Conservation (phyloP, 2,888 invertebrate species). For the Aspidiotus rigidus region DNA sequence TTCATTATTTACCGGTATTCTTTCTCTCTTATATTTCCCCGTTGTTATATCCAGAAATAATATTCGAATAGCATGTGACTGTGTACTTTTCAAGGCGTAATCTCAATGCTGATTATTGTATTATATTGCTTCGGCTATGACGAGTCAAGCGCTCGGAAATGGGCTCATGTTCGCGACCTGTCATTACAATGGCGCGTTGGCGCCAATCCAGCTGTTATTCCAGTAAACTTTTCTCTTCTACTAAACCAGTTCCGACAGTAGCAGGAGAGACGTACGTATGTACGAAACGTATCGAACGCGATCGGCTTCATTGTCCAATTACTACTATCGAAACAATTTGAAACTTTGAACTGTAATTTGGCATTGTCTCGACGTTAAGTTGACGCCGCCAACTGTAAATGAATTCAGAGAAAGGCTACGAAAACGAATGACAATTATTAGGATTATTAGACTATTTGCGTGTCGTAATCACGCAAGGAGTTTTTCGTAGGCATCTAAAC, state of each 20-base stretch:
- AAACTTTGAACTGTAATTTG: no score
- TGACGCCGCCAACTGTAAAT: no score
- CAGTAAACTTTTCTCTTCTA: no score
- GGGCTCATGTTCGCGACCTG: constrained; percentile 35
- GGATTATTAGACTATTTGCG: no score
- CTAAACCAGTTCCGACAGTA: constrained; percentile 9
- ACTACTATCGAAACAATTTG: no score
- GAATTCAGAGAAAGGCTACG: no score
- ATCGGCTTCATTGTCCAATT: neutral
- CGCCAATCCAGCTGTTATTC: constrained; percentile 35
- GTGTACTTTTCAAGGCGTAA: constrained; percentile 14
- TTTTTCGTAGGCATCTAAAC: no score
- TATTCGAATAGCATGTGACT: constrained; percentile 7
- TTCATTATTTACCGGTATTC: constrained; percentile 12
- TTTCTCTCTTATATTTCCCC: neutral
- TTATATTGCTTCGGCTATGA: neutral
- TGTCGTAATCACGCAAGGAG: no score
- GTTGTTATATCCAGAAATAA: constrained; percentile 1
- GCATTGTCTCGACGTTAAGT: no score
- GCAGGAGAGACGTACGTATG: neutral
- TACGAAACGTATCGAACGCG: neutral
- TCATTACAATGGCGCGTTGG: constrained; percentile 15
- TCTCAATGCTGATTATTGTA: constrained; percentile 9
- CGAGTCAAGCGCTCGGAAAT: constrained; percentile 32
- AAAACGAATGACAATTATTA: no score